Evolutionary conservation across 2,113 vertebrate genomes (phyloP).

Genomic region (Oenanthe melanoleuca): DNA sequence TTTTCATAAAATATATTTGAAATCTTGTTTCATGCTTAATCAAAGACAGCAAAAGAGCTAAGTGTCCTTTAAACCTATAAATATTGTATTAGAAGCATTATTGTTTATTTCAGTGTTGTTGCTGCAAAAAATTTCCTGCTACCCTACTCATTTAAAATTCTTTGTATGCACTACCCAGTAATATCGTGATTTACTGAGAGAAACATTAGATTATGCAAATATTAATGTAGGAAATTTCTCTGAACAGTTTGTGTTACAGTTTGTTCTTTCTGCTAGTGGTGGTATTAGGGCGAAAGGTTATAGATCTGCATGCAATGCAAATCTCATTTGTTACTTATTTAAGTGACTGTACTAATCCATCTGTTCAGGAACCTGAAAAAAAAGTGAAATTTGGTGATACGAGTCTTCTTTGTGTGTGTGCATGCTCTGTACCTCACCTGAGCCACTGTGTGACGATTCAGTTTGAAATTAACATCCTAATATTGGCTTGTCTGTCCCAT

Average conservation of each 20-base stretch:
- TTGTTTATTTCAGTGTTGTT: not conserved
- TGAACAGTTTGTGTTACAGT: not conserved
- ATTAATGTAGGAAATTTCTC: not conserved
- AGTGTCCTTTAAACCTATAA: not conserved
- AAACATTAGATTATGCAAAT: not conserved
- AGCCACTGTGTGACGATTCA: not conserved
- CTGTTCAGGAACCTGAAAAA: not conserved
- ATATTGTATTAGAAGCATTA: constrained; percentile 28
- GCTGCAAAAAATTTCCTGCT: not conserved
- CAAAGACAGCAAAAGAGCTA: not conserved
- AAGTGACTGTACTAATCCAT: not conserved
- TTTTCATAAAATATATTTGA: not conserved
- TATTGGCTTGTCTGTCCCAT: not conserved
- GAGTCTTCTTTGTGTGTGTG: not conserved
- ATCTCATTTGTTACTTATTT: not conserved
- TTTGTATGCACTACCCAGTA: not conserved
- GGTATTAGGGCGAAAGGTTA: not conserved
- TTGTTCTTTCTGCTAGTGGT: not conserved
- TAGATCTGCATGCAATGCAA: not conserved
- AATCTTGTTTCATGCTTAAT: not conserved
- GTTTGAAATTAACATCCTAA: not conserved
- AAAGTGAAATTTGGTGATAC: not conserved
- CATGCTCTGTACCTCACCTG: not conserved
- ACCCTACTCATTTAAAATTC: not conserved
- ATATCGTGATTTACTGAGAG: not conserved